Base-by-base conservation (phyloP, 2,888 invertebrate genomes). In the Ormyrus thymus region DNA sequence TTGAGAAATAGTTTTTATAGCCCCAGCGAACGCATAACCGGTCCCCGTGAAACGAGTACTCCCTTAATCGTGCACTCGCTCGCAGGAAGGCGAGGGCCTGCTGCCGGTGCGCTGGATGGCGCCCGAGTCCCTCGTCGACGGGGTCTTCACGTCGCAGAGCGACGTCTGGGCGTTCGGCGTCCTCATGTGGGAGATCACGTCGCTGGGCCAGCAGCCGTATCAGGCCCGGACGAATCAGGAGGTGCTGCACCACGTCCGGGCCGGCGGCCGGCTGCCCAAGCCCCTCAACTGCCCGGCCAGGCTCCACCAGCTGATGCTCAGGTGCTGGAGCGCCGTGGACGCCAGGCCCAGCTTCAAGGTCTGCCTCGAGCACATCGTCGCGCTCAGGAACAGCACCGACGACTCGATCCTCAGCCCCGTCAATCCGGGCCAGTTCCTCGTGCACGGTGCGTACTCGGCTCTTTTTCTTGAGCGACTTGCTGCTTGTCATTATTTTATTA, bases 61-160 rank as follows among this genome's bases (percentile, higher is more conserved):
- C 29, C 29, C 29, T 29, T 4, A 0, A 29, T 29, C 29, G 29
- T 4, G 4, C 2, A 29, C 29, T 29, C 29, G 29, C 29, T 29
- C 8, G 71, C 45, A 89, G 89, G 89, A 89, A 81, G 89, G 90
- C 5, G 93, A 93, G 91, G 96, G 98, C 0, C 91, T 98, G 64
- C 90, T 99, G 70, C 99, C 98, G 1, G 97, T 99, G 0, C 92
- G 98, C 58, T 99, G 99, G 99, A 98, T 99, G 98, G 95, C 98
- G 0, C 98, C 98, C 1, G 99, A 99, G 90, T 97, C 98, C 45
- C 91, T 99, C 10, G 95, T 97, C 1, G 98, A 98, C 88, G 98
- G 98, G 0, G 95, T 98, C 0, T 99, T 98, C 89, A 98, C 98
- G 0, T 96, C 96, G 69, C 98, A 98, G 88, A 97, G 97, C 0